Evolutionary conservation across 2,113 vertebrate species (phyloP), one percentile per base, ranked within the genome.

Genomic region (Vulpes vulpes): DNA sequence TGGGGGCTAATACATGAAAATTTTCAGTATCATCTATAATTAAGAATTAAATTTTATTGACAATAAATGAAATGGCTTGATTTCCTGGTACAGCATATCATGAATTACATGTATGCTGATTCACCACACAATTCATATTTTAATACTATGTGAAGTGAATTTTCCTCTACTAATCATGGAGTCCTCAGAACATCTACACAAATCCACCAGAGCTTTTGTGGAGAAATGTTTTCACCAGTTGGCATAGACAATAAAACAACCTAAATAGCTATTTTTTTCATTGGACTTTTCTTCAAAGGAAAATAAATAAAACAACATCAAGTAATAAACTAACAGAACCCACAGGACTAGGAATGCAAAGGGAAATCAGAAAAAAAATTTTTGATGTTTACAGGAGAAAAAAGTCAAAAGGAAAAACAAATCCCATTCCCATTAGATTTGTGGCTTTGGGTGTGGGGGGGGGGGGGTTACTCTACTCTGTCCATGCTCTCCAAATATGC

Each of bases 31-130:
- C 3, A 55, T 85, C 15, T 95, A 22, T 88, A 95, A 96, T 25
- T 62, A 57, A 95, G 94, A 84, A 95, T 78, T 93, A 78, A 60
- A 69, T 23, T 88, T 90, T 88, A 64, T 27, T 53, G 27, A 82
- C 32, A 93, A 69, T 8, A 64, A 22, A 90, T 51, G 49, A 85
- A 79, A 84, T 16, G 14, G 69, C 59, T 43, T 97, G 5, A 96
- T 80, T 81, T 88, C 35, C 16, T 59, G 17, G 15, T 62, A 43
- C 9, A 57, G 11, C 35, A 80, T 30, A 97, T 69, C 89, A n/a
- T 94, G 43, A 91, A 76, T 60, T 62, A 83, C n/a, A 89, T 59
- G 59, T 10, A 49, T 22, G 55, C 38, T 73, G 59, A 78, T n/a
- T 73, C 84, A 59, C 11, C 19, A 73, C 25, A 91, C 71, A 57